phyloP scores from a whole-genome alignment of 1,140 invertebrate genomes.

The Anoplolepis gracilipes region DNA sequence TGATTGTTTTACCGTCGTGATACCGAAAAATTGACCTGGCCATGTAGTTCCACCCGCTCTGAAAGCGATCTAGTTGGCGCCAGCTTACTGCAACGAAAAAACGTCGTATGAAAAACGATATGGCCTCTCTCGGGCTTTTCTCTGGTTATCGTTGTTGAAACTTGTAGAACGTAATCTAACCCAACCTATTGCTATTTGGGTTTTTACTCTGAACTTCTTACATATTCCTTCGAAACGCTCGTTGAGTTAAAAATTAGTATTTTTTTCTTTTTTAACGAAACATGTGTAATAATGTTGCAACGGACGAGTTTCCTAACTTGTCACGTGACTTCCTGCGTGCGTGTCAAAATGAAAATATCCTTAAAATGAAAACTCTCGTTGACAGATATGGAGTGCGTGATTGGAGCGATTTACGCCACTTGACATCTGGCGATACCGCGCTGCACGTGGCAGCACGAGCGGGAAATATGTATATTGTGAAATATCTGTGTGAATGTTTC shows the following conservation, averaged over 20 bases:
- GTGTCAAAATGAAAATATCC: slow-evolving; percentile 73
- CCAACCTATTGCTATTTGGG: background rate
- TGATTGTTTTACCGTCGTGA: too few relatives aligned
- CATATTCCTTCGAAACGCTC: background rate
- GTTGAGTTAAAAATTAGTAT: background rate
- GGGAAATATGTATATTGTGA: slow-evolving; percentile 76
- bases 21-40: too few relatives aligned
- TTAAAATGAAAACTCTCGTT: slow-evolving; percentile 64
- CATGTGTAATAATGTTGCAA: background rate
- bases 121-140: too few relatives aligned
- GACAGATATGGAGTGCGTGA: slow-evolving; percentile 65
- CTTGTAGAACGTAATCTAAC: background rate
- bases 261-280: background rate
- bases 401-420: slow-evolving; percentile 78
- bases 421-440: slow-evolving; percentile 77
- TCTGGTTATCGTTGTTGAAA: too few relatives aligned
- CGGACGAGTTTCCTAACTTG: slow-evolving; percentile 36
- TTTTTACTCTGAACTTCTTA: background rate
- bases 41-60: too few relatives aligned
- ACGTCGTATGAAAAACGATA: too few relatives aligned
- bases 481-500: slow-evolving; percentile 76
- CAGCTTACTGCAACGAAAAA: too few relatives aligned
- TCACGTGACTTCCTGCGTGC: slow-evolving; percentile 73
- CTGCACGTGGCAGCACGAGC: slow-evolving; percentile 79
- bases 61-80: too few relatives aligned